A percentile compares a stretch with the other conserved stretches of the same genome.
Conservation (phyloP, 2,113 vertebrate genomes). For the Vidua macroura region DNA sequence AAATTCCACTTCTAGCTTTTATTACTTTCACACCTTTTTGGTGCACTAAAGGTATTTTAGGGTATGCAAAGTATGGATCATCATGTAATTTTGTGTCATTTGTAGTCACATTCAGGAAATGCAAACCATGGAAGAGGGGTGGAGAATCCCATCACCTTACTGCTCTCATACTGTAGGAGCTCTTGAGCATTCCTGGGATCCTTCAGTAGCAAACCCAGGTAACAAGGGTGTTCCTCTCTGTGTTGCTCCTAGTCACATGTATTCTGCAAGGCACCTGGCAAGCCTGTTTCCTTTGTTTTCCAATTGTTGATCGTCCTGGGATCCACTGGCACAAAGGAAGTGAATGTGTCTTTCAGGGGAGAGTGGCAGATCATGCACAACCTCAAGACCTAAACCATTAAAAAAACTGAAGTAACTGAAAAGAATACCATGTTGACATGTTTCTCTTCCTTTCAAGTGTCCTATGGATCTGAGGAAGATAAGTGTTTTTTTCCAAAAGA, state of each 20-base stretch:
- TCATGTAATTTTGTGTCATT: neutral
- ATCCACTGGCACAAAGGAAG: neutral
- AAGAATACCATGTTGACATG: neutral
- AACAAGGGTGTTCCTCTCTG: rapidly evolving
- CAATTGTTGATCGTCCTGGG: neutral
- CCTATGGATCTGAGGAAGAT: neutral
- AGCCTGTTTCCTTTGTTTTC: neutral
- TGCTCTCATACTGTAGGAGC: rapidly evolving
- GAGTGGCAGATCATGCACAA: neutral
- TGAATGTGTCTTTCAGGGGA: rapidly evolving
- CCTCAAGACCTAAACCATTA: neutral
- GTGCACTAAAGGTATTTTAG: neutral
- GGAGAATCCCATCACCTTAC: neutral
- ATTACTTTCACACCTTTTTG: neutral
- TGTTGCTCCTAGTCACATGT: neutral
- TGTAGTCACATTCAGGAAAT: neutral
- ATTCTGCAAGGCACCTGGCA: neutral
- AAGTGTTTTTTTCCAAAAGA: neutral
- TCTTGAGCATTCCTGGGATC: neutral
- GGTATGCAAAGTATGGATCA: neutral
- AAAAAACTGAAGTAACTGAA: neutral
- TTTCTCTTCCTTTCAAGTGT: neutral
- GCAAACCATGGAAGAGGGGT: neutral
- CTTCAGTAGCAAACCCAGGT: neutral
- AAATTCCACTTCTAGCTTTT: neutral